These are phyloP conservation scores for Zaprionus gabonicus DNA, from an alignment of 1,140 invertebrate species.

Conservation along the genomic window DNA sequence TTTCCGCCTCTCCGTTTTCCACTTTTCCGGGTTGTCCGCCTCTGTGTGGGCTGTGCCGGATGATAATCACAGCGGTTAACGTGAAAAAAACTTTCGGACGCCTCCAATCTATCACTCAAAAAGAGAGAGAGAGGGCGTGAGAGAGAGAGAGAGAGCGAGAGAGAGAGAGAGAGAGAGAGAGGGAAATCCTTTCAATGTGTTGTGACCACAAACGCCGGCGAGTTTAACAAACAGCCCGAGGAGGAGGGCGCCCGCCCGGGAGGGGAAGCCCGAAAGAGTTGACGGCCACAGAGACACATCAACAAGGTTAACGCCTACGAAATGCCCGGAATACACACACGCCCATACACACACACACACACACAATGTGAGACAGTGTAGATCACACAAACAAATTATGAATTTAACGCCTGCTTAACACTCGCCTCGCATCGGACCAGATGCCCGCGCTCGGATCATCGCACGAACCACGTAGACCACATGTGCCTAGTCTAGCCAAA, in stretches of 20 bases:
- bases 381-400: conserved; percentile 36
- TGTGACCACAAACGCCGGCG: conserved; percentile 73
- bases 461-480: conserved; percentile 39
- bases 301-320: conserved; percentile 75
- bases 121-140: conserved; percentile 29
- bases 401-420: conserved; percentile 68
- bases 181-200: conserved; percentile 73
- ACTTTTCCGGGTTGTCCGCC: conserved; percentile 10
- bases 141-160: conserved; percentile 28
- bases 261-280: conserved; percentile 72
- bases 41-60: conserved; percentile 46
- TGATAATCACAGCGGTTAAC: conserved; percentile 60
- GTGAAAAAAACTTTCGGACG: conserved; percentile 35
- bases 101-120: conserved; percentile 11
- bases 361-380: neutral
- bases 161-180: conserved; percentile 34
- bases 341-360: conserved; percentile 6
- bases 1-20: conserved; percentile 18
- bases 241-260: conserved; percentile 41
- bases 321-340: conserved; percentile 7
- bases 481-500: conserved; percentile 55
- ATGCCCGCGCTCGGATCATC: conserved; percentile 59
- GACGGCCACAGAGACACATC: conserved; percentile 56
- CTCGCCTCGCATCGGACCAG: conserved; percentile 33
- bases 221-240: conserved; percentile 66